phyloP scores from a whole-genome alignment of 1,140 invertebrate species.

The Neelides sp. region DNA sequence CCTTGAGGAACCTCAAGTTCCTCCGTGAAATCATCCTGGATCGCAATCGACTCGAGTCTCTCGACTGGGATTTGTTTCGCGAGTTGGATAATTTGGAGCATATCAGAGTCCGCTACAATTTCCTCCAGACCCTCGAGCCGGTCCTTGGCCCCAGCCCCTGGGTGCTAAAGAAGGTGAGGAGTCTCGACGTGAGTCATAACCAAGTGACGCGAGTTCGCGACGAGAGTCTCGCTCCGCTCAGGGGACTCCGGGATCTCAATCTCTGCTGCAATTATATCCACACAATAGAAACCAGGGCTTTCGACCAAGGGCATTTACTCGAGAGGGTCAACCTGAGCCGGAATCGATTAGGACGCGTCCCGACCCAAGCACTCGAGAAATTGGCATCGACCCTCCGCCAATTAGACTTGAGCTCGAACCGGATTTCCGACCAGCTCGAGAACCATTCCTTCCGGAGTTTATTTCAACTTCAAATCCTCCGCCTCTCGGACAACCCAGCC shows the following conservation, averaged over 20 bases:
- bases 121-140: slow-evolving; percentile 29
- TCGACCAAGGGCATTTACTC: slow-evolving; percentile 2
- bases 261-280: slow-evolving; percentile 28
- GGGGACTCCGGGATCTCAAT: slow-evolving; percentile 18
- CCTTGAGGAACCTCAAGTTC: slow-evolving; percentile 55
- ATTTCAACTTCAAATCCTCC: slow-evolving; percentile 58
- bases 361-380: slow-evolving; percentile 58
- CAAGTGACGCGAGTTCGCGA: slow-evolving; percentile 53
- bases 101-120: slow-evolving; percentile 29
- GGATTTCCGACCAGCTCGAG: slow-evolving; percentile 48
- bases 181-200: slow-evolving; percentile 65
- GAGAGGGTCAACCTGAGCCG: slow-evolving; percentile 54
- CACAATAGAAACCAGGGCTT: slow-evolving; percentile 24
- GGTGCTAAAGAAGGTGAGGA: slow-evolving; percentile 44
- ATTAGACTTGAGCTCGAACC: slow-evolving; percentile 62
- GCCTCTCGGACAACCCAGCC: slow-evolving; percentile 41
- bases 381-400: slow-evolving; percentile 52
- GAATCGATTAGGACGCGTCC: slow-evolving; percentile 64
- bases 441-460: slow-evolving; percentile 64
- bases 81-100: slow-evolving; percentile 46
- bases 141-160: slow-evolving; percentile 24
- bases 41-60: slow-evolving; percentile 44
- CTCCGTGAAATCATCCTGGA: slow-evolving; percentile 60
- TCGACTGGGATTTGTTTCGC: slow-evolving; percentile 35
- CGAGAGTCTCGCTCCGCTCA: slow-evolving; percentile 14